Evolutionary conservation across 2,113 vertebrate genomes (phyloP).

Genomic region (Oreochromis spilurus): DNA sequence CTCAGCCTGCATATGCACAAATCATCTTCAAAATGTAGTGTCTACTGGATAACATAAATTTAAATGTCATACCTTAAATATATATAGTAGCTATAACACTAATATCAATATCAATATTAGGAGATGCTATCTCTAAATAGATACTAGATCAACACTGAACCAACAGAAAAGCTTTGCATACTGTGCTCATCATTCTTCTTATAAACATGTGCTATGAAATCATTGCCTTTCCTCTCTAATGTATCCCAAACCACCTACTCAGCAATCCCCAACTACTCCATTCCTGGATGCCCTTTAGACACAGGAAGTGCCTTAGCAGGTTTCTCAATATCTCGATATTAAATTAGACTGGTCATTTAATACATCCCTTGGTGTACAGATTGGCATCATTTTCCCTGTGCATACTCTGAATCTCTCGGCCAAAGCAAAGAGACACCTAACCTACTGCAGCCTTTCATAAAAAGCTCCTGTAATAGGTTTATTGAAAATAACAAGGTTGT

Average conservation of each 20-base stretch:
- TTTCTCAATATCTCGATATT: slow-evolving; percentile 62
- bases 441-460: slow-evolving; percentile 44
- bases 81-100: neutral
- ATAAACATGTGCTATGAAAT: slow-evolving; percentile 29
- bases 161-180: slow-evolving; percentile 3
- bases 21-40: neutral
- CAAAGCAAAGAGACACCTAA: slow-evolving; percentile 56
- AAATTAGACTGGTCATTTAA: slow-evolving; percentile 68
- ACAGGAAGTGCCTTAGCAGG: slow-evolving; percentile 70
- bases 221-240: slow-evolving; percentile 55
- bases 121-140: neutral
- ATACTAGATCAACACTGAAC: slow-evolving; percentile 10
- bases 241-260: slow-evolving; percentile 56
- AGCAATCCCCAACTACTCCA: slow-evolving; percentile 51
- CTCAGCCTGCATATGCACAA: neutral
- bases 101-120: neutral
- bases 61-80: neutral
- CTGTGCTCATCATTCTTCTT: slow-evolving; percentile 10
- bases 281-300: slow-evolving; percentile 55
- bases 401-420: slow-evolving; percentile 47
- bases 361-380: slow-evolving; percentile 59
- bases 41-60: neutral
- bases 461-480: slow-evolving; percentile 60
- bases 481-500: slow-evolving; percentile 69
- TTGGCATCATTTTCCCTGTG: slow-evolving; percentile 52